phyloP scores from a whole-genome alignment of 2,888 invertebrate species.

The Synergus itoensis region DNA sequence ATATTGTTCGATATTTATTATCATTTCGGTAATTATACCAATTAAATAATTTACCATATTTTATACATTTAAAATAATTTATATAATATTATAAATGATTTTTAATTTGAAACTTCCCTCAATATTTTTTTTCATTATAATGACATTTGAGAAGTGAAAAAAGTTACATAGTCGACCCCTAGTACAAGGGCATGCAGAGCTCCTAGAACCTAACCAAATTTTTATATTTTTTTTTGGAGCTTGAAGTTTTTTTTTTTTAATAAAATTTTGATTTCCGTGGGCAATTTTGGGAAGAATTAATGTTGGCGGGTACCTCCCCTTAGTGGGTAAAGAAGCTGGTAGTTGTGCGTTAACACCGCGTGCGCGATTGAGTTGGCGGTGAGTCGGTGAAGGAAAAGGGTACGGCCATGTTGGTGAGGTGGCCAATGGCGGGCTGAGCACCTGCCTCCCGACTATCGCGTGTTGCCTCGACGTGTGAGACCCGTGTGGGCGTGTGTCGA shows the following conservation, averaged over 20 bases:
- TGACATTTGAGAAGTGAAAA: too few species aligned
- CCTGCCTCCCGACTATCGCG: conserved; percentile 75
- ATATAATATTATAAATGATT: too few species aligned
- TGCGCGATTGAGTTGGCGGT: conserved; percentile 65
- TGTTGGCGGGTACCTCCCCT: conserved; percentile 55
- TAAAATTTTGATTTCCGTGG: conserved; percentile 44
- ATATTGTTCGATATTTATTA: too few species aligned
- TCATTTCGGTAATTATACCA: too few species aligned
- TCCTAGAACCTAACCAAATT: too few species aligned
- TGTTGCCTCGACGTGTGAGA: conserved; percentile 69
- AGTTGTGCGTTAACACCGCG: conserved; percentile 66
- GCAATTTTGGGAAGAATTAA: conserved; percentile 54
- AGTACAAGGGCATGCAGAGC: too few species aligned
- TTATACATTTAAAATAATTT: too few species aligned
- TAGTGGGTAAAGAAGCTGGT: conserved; percentile 55
- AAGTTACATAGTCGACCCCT: too few species aligned
- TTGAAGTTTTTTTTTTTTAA: conserved; percentile 43
- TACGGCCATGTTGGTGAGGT: conserved; percentile 77
- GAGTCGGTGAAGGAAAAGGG: conserved; percentile 67
- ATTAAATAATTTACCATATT: too few species aligned
- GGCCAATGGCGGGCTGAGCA: conserved; percentile 77
- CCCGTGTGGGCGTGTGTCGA: conserved; percentile 70
- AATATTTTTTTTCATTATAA: too few species aligned
- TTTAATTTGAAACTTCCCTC: too few species aligned
- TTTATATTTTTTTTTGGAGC: conserved; percentile 31